phyloP scores from a whole-genome alignment of 2,113 vertebrate genomes.

The Pelusios castaneus region DNA sequence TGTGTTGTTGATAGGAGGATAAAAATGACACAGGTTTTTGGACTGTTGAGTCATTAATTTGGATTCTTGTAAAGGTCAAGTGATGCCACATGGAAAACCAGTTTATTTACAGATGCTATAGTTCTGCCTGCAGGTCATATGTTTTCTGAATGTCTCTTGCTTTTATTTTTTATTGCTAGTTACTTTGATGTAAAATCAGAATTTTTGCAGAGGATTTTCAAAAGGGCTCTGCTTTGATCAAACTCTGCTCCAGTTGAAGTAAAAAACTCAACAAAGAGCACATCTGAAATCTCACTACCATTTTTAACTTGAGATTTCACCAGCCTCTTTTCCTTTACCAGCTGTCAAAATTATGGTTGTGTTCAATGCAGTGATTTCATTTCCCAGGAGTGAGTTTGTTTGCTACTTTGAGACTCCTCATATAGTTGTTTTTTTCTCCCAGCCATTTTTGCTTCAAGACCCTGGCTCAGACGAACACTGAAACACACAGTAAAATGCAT shows the following conservation, averaged over 20 bases:
- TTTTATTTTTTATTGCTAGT: constrained; percentile 38
- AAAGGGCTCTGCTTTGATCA: constrained; percentile 40
- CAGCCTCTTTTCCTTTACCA: constrained; percentile 28
- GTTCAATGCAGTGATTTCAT: not conserved
- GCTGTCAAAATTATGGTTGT: not conserved
- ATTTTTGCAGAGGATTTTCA: not conserved
- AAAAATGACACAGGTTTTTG: constrained; percentile 35
- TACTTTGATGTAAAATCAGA: not conserved
- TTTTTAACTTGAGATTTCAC: not conserved
- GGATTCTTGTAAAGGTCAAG: not conserved
- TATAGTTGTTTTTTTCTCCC: not conserved
- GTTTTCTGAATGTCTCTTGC: constrained; percentile 9
- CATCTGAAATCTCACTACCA: constrained; percentile 14
- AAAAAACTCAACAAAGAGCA: constrained; percentile 20
- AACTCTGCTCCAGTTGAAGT: constrained; percentile 30
- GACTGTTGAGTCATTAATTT: constrained; percentile 35
- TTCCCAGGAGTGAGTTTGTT: not conserved
- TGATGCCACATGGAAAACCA: constrained; percentile 15
- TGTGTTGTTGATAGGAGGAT: not conserved
- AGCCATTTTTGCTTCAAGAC: not conserved
- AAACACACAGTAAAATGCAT: not conserved
- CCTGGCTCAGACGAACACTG: not conserved
- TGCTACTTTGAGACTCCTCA: not conserved
- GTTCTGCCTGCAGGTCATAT: constrained; percentile 27
- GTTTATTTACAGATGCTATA: constrained; percentile 3